These are phyloP conservation scores for Sinocyclocheilus anshuiensis DNA, from an alignment of 2,113 vertebrate species.

Conservation along the genomic window DNA sequence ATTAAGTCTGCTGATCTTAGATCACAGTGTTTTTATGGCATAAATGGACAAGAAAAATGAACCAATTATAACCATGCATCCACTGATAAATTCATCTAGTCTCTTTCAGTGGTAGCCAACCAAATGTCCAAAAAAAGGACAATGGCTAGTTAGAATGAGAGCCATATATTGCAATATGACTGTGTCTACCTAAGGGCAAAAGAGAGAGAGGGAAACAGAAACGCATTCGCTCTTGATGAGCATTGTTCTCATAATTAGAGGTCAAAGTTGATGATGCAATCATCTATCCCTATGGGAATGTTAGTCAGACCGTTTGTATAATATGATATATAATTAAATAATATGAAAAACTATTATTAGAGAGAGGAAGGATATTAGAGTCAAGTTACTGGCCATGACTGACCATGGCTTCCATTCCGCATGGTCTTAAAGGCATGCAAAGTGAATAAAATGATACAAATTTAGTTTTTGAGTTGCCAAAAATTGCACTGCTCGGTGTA, in stretches of 20 bases:
- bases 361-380: conserved; percentile 54
- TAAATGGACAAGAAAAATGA: background rate
- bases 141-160: background rate
- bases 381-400: background rate
- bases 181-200: background rate
- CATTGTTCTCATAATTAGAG: conserved; percentile 59
- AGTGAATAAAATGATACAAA: background rate
- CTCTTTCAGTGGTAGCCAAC: background rate
- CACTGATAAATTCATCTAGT: background rate
- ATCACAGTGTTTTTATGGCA: background rate
- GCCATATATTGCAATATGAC: background rate
- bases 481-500: background rate
- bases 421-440: background rate
- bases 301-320: conserved; percentile 69
- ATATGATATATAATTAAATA: conserved; percentile 37
- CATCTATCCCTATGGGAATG: conserved; percentile 55
- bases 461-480: background rate
- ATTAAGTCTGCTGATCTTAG: background rate
- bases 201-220: conserved; percentile 20
- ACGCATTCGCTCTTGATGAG: conserved; percentile 27
- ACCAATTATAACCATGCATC: background rate
- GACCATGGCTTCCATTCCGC: background rate
- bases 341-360: conserved; percentile 63
- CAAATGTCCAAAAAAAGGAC: background rate
- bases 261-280: conserved; percentile 67